Evolutionary conservation across 1,140 invertebrate genomes (phyloP), one percentile per base, ranked within the genome.

Genomic region (Ditylenchus dipsaci): DNA sequence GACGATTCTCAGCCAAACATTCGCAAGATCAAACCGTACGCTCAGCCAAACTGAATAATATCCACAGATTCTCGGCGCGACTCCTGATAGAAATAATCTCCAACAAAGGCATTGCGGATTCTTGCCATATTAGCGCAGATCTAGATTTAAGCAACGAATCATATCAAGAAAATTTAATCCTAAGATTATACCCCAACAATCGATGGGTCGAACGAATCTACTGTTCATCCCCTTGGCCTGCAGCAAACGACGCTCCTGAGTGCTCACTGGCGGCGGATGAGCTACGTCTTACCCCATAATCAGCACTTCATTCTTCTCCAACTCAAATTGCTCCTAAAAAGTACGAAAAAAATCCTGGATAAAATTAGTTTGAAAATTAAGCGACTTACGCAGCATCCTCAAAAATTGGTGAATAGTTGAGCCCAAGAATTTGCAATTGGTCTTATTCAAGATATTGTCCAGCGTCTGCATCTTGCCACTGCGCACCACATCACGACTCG

Each of bases 351-450:
- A 26, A 1, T 47, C 11, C n/a, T n/a, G n/a, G n/a, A 61, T 68
- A 0, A 23, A 13, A 27, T 33, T 9, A 67, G n/a, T 5, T 67
- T 1, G 5, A 29, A 1, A 26, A 61, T 1, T 69, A 23, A 67
- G 70, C 1, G n/a, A 70, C 30, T 73, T 73, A 29, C 9, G 73
- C 74, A 26, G 62, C 38, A 33, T 29, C 57, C 27, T 74, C 73
- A 38, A 67, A 38, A 19, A 72, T n/a, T 0, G 64, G 67, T 17
- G 62, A 59, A 47, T 76, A 76, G 23, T 74, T 74, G 56, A 74
- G 17, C 72, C 72, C 57, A 72, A 72, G 64, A 76, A 76, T 21
- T 74, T 74, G 29, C 71, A 72, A 57, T 74, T 74, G 1, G 53
- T 60, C 30, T 74, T 74, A 59, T 76, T 30, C 19, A 74, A 21